These are phyloP conservation scores for Carettochelys insculpta DNA, from an alignment of 2,113 vertebrate genomes.

Conservation along the genomic window DNA sequence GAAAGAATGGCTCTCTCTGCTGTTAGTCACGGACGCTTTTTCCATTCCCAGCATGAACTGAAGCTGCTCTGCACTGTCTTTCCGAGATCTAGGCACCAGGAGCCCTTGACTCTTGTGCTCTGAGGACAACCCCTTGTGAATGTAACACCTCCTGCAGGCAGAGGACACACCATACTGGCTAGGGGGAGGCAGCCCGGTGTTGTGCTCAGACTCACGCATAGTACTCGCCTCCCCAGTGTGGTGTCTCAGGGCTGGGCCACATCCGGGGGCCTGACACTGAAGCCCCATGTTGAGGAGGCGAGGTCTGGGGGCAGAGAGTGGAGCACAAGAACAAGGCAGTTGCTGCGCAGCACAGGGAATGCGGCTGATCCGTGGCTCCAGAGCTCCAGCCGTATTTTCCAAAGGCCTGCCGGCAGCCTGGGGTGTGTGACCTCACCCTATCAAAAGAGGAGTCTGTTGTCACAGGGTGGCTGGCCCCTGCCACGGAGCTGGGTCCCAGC, in stretches of 20 bases:
- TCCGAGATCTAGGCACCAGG: background rate
- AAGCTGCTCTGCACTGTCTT: background rate
- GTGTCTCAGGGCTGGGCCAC: no score
- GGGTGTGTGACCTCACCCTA: background rate
- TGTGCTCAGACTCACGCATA: background rate
- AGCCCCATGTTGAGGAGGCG: no score
- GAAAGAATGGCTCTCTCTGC: background rate
- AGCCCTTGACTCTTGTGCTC: background rate
- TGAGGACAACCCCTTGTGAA: background rate
- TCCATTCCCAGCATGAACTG: background rate
- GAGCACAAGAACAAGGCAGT: background rate
- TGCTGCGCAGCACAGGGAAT: background rate
- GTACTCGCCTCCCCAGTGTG: background rate
- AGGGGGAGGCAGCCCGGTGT: background rate
- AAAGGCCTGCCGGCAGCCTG: background rate
- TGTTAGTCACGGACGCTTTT: background rate
- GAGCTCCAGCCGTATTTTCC: background rate
- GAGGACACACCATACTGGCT: background rate
- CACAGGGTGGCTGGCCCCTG: background rate
- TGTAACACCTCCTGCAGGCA: background rate
- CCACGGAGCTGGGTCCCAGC: background rate
- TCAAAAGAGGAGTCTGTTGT: background rate
- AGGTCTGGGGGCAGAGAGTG: background rate
- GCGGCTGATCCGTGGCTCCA: background rate
- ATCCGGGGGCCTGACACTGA: background rate